Conservation (phyloP, 2,797 vertebrate species). For the Acrossocheilus wenchowensis region DNA sequence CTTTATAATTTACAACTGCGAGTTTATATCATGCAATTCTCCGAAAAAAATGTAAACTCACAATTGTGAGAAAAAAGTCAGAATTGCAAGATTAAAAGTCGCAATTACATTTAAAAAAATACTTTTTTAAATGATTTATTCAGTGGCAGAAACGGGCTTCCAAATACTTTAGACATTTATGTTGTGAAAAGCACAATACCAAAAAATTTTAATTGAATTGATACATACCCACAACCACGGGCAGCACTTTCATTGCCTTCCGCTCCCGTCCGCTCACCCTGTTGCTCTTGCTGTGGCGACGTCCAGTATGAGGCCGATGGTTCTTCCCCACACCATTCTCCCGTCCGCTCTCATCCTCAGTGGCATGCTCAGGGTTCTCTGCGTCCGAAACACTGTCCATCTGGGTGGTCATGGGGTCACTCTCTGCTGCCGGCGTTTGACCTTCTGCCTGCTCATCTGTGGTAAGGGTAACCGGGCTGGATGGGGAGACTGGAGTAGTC, state of each 20-base stretch:
- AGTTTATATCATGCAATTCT: too few species aligned
- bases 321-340: constrained; percentile 64
- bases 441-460: constrained; percentile 24
- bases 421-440: constrained; percentile 58
- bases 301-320: constrained; percentile 42
- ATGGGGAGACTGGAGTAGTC: constrained; percentile 36
- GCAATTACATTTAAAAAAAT: too few species aligned
- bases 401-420: constrained; percentile 70
- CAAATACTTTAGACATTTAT: background rate
- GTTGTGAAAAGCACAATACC: background rate
- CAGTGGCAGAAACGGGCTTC: background rate
- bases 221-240: constrained; percentile 76
- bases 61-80: too few species aligned
- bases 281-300: constrained; percentile 72
- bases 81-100: too few species aligned
- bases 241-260: constrained; percentile 82
- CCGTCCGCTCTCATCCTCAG: constrained; percentile 44
- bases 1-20: too few species aligned
- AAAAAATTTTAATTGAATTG: background rate
- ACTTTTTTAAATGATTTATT: background rate
- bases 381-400: constrained; percentile 73
- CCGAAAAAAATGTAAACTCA: too few species aligned
- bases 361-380: constrained; percentile 62
- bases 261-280: constrained; percentile 77
- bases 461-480: constrained; percentile 46